Percentiles rank a stretch among this genome's conserved stretches.
phyloP scores from a whole-genome alignment of 1,140 invertebrate species.

The Antheraea pernyi region DNA sequence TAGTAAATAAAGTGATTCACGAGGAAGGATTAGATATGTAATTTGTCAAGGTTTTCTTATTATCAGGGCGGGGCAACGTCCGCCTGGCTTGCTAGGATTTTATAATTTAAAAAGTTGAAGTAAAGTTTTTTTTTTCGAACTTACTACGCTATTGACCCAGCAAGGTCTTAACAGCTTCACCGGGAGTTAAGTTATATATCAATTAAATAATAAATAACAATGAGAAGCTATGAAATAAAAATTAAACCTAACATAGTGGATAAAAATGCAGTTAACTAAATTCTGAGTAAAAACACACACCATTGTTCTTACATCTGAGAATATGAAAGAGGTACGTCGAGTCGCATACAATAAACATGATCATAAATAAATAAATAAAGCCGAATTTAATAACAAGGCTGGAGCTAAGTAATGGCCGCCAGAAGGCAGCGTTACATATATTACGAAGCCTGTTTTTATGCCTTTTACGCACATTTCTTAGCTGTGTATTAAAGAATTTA shows the following conservation, averaged over 20 bases:
- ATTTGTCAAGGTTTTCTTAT: too few relatives aligned
- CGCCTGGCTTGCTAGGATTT: too few relatives aligned
- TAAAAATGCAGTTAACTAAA: not conserved
- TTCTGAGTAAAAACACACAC: slow-evolving; percentile 10
- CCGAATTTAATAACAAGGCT: slow-evolving; percentile 74
- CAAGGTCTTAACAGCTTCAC: too few relatives aligned
- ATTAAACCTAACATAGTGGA: slow-evolving; percentile 4
- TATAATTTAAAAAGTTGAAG: too few relatives aligned
- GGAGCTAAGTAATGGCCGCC: slow-evolving; percentile 68
- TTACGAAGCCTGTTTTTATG: slow-evolving; percentile 58
- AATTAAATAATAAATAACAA: not conserved
- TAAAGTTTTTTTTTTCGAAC: too few relatives aligned
- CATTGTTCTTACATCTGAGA: slow-evolving; percentile 7
- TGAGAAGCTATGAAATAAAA: slow-evolving; percentile 1
- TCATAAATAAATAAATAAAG: slow-evolving; percentile 75
- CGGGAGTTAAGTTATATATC: too few relatives aligned
- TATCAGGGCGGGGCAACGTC: too few relatives aligned
- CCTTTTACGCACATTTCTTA: slow-evolving; percentile 70
- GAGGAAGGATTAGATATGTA: too few relatives aligned
- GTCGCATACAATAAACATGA: slow-evolving; percentile 39
- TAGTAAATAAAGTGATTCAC: too few relatives aligned
- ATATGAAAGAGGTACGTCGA: slow-evolving; percentile 1
- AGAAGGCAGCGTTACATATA: slow-evolving; percentile 71
- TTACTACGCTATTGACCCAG: too few relatives aligned
- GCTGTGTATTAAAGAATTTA: slow-evolving; percentile 68